These are phyloP conservation scores for Himalopsyche anomala DNA, from an alignment of 2,888 invertebrate genomes.

Conservation along the genomic window DNA sequence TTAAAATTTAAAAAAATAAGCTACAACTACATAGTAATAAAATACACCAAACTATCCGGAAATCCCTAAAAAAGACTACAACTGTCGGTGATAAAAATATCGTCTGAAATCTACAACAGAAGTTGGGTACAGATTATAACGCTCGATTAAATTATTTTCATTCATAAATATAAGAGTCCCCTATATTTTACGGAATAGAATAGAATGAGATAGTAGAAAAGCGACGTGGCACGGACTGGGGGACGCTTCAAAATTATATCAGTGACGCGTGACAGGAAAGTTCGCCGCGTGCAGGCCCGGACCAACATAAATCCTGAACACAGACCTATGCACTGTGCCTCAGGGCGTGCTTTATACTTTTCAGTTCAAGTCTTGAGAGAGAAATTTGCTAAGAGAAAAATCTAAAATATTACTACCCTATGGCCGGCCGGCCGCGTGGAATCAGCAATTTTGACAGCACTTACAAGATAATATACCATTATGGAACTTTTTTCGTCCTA, in stretches of 20 bases:
- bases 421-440: background rate
- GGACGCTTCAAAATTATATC: constrained; percentile 7
- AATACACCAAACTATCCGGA: too few relatives aligned
- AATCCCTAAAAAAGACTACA: too few relatives aligned
- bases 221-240: background rate
- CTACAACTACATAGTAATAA: too few relatives aligned
- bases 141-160: too few relatives aligned
- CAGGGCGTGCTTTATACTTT: constrained; percentile 3
- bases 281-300: constrained; percentile 16
- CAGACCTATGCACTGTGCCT: constrained; percentile 10
- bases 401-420: background rate
- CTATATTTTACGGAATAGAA: background rate
- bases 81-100: too few relatives aligned
- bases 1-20: too few relatives aligned
- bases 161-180: background rate
- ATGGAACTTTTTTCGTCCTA: too few relatives aligned
- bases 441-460: background rate
- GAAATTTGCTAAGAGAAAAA: constrained; percentile 25
- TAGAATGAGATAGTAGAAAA: constrained; percentile 10
- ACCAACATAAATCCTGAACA: constrained; percentile 22
- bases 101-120: too few relatives aligned
- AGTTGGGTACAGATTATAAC: too few relatives aligned
- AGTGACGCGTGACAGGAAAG: constrained; percentile 20
- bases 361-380: background rate
- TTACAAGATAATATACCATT: too few relatives aligned